Conservation (phyloP, 2,888 invertebrate species). For the Diarsia brunnea region DNA sequence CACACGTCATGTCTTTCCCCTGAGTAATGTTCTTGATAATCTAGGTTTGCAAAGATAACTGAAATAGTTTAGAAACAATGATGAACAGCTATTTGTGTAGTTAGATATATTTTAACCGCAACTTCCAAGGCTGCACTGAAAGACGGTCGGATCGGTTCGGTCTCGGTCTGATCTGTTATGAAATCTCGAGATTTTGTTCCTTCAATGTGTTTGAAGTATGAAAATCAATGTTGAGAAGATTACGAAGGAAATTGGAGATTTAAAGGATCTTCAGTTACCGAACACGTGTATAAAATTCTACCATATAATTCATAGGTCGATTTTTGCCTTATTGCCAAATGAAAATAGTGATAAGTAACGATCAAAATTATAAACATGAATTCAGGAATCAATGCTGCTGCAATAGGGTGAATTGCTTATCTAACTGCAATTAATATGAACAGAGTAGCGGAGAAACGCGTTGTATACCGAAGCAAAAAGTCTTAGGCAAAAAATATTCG, state of each 20-base stretch:
- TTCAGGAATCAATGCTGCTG: no score
- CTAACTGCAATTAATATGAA: not conserved
- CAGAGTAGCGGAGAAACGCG: not conserved
- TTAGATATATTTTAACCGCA: conserved; percentile 38
- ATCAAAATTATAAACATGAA: no score
- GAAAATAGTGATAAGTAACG: not conserved
- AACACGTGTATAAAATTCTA: not conserved
- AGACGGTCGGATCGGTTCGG: no score
- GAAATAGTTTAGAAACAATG: not conserved
- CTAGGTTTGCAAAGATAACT: conserved; percentile 9
- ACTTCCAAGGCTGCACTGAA: conserved; percentile 20
- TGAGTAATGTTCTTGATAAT: not conserved
- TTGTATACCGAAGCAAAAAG: not conserved
- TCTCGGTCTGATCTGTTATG: no score
- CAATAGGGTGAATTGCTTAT: not conserved
- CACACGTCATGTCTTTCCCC: not conserved
- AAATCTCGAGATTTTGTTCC: not conserved
- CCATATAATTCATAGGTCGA: not conserved
- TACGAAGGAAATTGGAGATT: not conserved
- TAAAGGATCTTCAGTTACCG: not conserved
- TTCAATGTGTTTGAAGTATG: not conserved
- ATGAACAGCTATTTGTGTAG: not conserved
- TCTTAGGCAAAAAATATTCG: not conserved
- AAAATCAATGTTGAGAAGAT: not conserved
- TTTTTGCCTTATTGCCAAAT: not conserved